Base-by-base conservation (phyloP, 2,888 invertebrate genomes). In the Chymomyza amoena region DNA sequence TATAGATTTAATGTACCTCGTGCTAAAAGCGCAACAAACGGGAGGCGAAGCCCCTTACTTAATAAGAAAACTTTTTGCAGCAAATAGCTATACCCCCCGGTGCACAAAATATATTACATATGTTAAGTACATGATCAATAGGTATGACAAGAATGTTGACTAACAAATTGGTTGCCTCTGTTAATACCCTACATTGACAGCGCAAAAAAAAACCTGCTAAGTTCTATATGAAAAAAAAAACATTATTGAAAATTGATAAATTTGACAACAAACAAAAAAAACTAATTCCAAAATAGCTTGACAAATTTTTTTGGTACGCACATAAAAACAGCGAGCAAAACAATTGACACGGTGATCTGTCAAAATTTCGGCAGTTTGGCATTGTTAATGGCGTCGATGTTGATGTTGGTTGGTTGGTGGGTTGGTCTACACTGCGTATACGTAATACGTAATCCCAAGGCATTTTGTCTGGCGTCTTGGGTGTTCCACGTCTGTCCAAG, bases 291-390 rank as follows among this genome's bases (percentile, higher is more conserved):
- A 16, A 54, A 54, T 16, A 54, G 20, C 20, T 54, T 54, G 20
- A 54, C 54, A 54, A 54, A 54, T 54, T 54, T 54, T 54, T 45
- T 45, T 45, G 39, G 39, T 45, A 45, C 39, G 39, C 39, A 45
- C 39, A 45, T 13, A 45, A 45, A 45, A 45, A 45, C 39, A 45
- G 13, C 39, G 13, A 45, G 39, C 79, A 77, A 78, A 80, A 69
- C 72, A 77, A 73, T 77, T 78, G 78, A 77, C 77, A 79, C 73
- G 82, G 82, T 79, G 84, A 82, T 83, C 84, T 79, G 84, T 84
- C 82, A 82, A 79, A 69, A 81, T 80, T 83, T 81, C 81, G 76
- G 80, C 79, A 78, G 72, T 70, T 75, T 61, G 64, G 64, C 77
- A 65, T 69, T 54, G 54, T 16, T 18, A 54, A 18, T 16, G 54